Conservation (phyloP, 2,113 vertebrate genomes). For the Centrocercus urophasianus region DNA sequence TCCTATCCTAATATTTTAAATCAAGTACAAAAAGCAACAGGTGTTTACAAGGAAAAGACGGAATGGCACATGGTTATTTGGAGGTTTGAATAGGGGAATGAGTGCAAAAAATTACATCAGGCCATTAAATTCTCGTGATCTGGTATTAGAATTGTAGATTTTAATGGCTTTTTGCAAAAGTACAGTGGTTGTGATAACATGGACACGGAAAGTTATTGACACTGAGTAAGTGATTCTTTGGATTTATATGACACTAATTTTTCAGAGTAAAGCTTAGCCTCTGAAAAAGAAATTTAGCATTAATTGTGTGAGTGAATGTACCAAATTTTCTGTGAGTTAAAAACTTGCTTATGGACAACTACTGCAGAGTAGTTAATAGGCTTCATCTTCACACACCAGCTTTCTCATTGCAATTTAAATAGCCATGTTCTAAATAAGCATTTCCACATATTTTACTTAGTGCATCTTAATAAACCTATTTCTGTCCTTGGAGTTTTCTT, state of each 20-base stretch:
- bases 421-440: background rate
- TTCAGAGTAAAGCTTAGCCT: background rate
- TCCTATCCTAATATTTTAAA: background rate
- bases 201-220: background rate
- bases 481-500: background rate
- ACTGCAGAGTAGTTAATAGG: background rate
- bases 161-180: accelerated
- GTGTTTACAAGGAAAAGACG: background rate
- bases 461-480: background rate
- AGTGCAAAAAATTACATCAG: background rate
- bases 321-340: background rate
- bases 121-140: background rate
- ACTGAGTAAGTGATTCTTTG: background rate
- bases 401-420: background rate
- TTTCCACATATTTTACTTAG: background rate
- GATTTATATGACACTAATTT: background rate
- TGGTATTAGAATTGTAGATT: background rate
- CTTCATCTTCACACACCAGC: background rate
- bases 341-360: background rate
- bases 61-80: background rate
- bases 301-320: background rate
- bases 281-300: background rate
- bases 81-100: background rate
- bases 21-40: background rate
- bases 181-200: background rate